These are phyloP conservation scores for Bombus superbus DNA, from an alignment of 1,140 invertebrate species.

Conservation along the genomic window DNA sequence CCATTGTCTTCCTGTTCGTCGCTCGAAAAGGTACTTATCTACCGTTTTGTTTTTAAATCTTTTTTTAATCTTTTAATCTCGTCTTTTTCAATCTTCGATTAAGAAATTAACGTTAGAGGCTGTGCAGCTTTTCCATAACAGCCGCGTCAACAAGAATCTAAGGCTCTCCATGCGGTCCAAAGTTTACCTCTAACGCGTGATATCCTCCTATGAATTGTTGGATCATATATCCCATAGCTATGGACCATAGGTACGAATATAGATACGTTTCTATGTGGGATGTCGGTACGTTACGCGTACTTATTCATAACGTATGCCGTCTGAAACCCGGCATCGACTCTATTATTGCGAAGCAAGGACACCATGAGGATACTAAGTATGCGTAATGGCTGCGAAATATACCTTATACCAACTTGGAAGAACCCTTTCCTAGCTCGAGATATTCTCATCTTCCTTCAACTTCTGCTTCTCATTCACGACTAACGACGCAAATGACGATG, in stretches of 20 bases:
- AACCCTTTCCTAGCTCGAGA: constrained; percentile 17
- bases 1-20: constrained; percentile 36
- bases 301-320: constrained; percentile 65
- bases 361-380: constrained; percentile 50
- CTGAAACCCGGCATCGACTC: constrained; percentile 58
- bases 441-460: constrained; percentile 26
- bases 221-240: constrained; percentile 22
- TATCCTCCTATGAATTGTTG: constrained; percentile 43
- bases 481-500: constrained; percentile 56
- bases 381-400: constrained; percentile 51
- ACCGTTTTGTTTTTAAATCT: background rate
- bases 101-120: background rate
- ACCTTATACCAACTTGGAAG: constrained; percentile 47
- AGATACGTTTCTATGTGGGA: constrained; percentile 44
- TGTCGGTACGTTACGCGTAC: constrained; percentile 47
- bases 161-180: too few species aligned
- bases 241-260: constrained; percentile 36
- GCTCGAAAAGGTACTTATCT: background rate
- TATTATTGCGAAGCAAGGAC: constrained; percentile 62
- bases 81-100: background rate
- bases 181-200: background rate
- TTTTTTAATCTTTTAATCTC: too few species aligned
- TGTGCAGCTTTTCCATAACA: too few species aligned
- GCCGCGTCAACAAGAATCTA: too few species aligned
- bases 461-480: constrained; percentile 42